Base-by-base conservation (phyloP, 2,797 vertebrate genomes). In the Eutrigla gurnardus region DNA sequence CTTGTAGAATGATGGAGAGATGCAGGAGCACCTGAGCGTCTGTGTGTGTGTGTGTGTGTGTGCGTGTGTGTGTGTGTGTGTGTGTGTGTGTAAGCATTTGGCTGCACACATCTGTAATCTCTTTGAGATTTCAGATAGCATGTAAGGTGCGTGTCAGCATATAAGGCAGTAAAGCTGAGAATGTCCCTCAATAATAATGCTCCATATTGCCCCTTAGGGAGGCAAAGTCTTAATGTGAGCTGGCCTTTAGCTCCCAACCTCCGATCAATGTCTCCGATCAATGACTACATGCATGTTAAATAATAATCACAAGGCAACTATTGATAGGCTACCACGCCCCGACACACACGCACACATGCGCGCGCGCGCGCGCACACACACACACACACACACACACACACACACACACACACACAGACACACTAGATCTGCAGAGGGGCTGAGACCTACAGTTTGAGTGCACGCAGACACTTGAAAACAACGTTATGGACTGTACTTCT, bases 291-390 rank as follows among this genome's bases (percentile, higher is more conserved):
- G 90, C 93, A 94, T 91, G 92, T 94, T 94, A 95, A 95, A 95
- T 95, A 95, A 95, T 93, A 95, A 94, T 94, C 92, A 92, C 91
- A 92, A 89, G 91, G 86, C 91, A 92, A 92, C 88, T 93, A 94
- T 94, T 91, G 93, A 94, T 91, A 91, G 89, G 81, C 70, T 43
- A 65, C 77, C 75, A 70, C 75, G 78, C 73, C 63, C 78, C 46
- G 60, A 75, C 58, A 70, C 64, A 45, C 63, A 69, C 65, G 61
- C 55, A 49, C 65, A 50, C 9, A 73, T 36, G 73, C 60, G 65
- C 66, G 49, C 64, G 67, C 62, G 66, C 52, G 45, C 68, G 43
- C 32, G 73, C 47, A 45, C 76, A 70, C 75, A 81, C 70, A 75
- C 60, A 70, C 68, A 53, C 63, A 61, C 67, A 69, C 46, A 50